These are phyloP conservation scores for Ahaetulla prasina DNA, from an alignment of 2,113 vertebrate genomes.

Conservation along the genomic window DNA sequence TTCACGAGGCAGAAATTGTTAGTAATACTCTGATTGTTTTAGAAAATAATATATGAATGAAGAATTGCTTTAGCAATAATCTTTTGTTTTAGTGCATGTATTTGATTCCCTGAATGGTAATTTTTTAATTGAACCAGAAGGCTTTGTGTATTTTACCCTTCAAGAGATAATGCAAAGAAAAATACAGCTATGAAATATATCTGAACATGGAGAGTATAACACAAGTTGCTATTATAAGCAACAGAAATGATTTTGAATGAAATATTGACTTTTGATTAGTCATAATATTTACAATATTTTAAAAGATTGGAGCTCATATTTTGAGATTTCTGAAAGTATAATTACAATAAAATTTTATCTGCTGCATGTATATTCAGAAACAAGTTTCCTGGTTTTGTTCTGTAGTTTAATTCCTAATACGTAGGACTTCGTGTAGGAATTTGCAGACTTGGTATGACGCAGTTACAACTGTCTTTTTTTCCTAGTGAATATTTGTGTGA, in stretches of 20 bases:
- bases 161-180: not conserved
- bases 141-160: not conserved
- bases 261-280: not conserved
- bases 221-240: not conserved
- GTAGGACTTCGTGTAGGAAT: not conserved
- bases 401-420: not conserved
- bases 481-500: not conserved
- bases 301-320: not conserved
- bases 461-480: not conserved
- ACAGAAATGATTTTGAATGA: not conserved
- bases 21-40: not conserved
- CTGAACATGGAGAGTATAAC: not conserved
- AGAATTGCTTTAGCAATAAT: not conserved
- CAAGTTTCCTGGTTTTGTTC: not conserved
- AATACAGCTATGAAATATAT: not conserved
- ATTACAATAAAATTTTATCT: not conserved
- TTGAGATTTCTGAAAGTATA: not conserved
- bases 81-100: not conserved
- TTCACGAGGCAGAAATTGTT: not conserved
- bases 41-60: not conserved
- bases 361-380: not conserved
- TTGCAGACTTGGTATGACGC: not conserved
- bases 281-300: not conserved
- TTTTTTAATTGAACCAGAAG: not conserved
- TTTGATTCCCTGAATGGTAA: not conserved